phyloP scores from a whole-genome alignment of 2,797 vertebrate genomes.

The Botia kubotai region DNA sequence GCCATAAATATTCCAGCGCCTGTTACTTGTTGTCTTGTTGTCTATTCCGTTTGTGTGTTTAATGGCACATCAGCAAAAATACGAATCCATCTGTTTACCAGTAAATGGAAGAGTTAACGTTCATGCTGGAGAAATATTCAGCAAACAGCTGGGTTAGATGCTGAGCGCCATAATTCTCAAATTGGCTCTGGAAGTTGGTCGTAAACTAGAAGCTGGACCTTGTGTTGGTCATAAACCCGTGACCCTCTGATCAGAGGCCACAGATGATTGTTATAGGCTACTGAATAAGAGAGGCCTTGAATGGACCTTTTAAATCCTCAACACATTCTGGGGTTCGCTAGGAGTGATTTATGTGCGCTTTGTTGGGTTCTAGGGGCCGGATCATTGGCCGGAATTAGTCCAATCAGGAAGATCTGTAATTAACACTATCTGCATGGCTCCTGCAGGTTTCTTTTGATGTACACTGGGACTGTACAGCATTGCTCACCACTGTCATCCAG shows the following conservation, averaged over 20 bases:
- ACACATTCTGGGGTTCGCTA: background rate
- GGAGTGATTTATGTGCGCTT: background rate
- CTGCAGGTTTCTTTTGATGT: too few relatives aligned
- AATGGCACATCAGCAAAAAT: background rate
- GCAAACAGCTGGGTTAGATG: background rate
- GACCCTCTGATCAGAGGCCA: conserved; percentile 21
- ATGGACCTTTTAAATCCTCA: background rate
- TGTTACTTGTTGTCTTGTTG: background rate
- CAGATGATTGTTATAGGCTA: conserved; percentile 1
- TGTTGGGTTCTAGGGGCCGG: too few relatives aligned
- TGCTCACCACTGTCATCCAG: too few relatives aligned
- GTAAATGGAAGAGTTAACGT: conserved; percentile 19
- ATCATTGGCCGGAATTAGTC: background rate
- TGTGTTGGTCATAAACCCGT: conserved; percentile 31
- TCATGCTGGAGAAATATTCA: conserved; percentile 5
- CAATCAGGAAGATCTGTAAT: too few relatives aligned
- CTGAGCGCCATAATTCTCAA: background rate
- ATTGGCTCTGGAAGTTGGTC: conserved; percentile 11
- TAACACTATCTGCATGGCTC: too few relatives aligned
- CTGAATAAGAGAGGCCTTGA: conserved; percentile 18
- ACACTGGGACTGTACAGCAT: too few relatives aligned
- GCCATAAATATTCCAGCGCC: background rate
- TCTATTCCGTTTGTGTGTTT: background rate
- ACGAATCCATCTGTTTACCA: conserved; percentile 1
- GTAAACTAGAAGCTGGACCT: conserved; percentile 21